Percentiles rank a stretch among this genome's conserved stretches.
phyloP scores from a whole-genome alignment of 2,888 invertebrate species.

The Villa cingulata region DNA sequence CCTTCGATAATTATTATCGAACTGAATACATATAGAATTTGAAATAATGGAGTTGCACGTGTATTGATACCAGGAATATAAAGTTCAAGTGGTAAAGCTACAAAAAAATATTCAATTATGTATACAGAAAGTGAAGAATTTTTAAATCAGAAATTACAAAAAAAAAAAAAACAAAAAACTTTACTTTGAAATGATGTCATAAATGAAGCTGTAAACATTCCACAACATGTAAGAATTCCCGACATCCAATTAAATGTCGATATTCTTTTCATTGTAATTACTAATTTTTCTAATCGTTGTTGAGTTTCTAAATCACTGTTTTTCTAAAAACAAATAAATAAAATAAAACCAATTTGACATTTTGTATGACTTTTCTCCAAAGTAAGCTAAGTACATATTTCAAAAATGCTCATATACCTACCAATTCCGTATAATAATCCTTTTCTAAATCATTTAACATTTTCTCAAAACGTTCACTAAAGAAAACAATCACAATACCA shows the following conservation, averaged over 20 bases:
- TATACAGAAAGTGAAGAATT: too few relatives aligned
- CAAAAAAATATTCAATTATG: too few relatives aligned
- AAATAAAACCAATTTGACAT: too few relatives aligned
- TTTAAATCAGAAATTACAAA: too few relatives aligned
- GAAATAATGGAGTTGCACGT: neutral
- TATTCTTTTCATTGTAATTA: neutral
- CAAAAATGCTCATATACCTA: neutral
- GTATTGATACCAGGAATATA: neutral
- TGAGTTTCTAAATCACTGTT: neutral
- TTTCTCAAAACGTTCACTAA: constrained; percentile 2
- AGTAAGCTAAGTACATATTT: neutral
- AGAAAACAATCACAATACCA: constrained; percentile 1
- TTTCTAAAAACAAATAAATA: neutral
- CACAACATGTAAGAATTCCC: neutral
- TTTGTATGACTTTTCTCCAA: too few relatives aligned
- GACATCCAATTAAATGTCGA: neutral
- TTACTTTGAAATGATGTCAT: neutral
- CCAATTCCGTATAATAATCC: neutral
- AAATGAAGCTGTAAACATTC: neutral
- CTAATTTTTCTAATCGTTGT: neutral
- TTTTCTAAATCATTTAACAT: constrained; percentile 7
- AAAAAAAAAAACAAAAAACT: too few relatives aligned
- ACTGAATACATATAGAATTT: neutral
- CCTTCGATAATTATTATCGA: neutral
- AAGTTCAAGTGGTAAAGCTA: neutral